Evolutionary conservation across 2,113 vertebrate species (phyloP).

Genomic region (Poecilia latipinna): DNA sequence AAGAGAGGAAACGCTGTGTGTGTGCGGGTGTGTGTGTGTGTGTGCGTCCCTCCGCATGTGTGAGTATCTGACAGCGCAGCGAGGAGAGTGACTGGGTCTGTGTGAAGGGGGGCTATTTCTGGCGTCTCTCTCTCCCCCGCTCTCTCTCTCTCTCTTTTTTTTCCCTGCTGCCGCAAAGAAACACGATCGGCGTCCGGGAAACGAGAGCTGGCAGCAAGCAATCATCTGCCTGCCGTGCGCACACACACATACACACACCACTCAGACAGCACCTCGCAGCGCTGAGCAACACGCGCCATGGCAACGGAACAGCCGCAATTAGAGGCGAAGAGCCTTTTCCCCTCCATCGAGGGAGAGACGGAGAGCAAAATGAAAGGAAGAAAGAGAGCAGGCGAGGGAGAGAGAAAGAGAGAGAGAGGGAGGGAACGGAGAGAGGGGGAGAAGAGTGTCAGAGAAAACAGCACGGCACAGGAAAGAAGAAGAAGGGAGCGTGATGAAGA

Average conservation of each 20-base stretch:
- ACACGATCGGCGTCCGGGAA: constrained; percentile 78
- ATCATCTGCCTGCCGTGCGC: constrained; percentile 77
- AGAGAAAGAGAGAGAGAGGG: constrained; percentile 1
- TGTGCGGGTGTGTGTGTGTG: constrained; percentile 37
- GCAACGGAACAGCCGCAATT: constrained; percentile 82
- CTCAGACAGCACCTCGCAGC: constrained; percentile 64
- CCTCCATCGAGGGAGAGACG: constrained; percentile 77
- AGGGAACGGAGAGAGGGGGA: constrained; percentile 11
- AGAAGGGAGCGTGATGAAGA: constrained; percentile 66
- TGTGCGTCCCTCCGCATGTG: constrained; percentile 33
- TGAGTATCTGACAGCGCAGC: constrained; percentile 65
- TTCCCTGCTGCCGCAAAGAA: constrained; percentile 74
- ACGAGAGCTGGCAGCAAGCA: constrained; percentile 80
- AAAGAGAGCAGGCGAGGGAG: constrained; percentile 57
- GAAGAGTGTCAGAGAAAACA: constrained; percentile 59
- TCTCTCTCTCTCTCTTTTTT: constrained; percentile 41
- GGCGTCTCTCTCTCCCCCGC: constrained; percentile 58
- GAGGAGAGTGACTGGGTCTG: constrained; percentile 71
- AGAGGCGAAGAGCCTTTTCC: constrained; percentile 79
- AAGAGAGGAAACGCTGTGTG: constrained; percentile 52
- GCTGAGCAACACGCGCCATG: constrained; percentile 79
- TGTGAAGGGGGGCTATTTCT: constrained; percentile 78
- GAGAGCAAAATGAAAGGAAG: constrained; percentile 76
- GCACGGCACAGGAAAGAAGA: constrained; percentile 51
- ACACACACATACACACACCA: constrained; percentile 45